A percentile compares a stretch with the other conserved stretches of the same genome.
phyloP scores from a whole-genome alignment of 2,797 vertebrate species.

The Okamejei kenojei region DNA sequence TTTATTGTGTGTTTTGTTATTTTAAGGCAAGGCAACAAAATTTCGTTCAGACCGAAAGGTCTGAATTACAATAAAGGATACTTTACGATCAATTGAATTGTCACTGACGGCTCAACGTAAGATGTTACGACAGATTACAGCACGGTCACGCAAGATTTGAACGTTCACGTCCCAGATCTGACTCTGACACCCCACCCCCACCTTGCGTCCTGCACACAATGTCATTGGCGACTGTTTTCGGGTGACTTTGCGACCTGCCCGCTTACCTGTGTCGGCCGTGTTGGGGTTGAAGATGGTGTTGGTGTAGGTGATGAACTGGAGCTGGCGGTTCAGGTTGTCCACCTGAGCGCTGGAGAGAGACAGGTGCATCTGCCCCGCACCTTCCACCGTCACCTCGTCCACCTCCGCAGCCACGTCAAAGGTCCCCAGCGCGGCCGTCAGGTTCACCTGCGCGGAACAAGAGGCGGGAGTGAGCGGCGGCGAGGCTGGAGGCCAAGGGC shows the following conservation, averaged over 20 bases:
- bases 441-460: conserved; percentile 59
- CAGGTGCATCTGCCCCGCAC: conserved; percentile 62
- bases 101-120: not conserved
- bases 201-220: not conserved
- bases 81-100: too few relatives aligned
- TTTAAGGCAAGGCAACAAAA: too few relatives aligned
- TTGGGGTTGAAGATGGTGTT: conserved; percentile 74
- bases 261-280: conserved; percentile 73
- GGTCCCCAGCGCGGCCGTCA: conserved; percentile 68
- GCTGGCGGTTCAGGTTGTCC: conserved; percentile 71
- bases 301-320: conserved; percentile 79
- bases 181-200: too few relatives aligned
- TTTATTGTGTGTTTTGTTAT: too few relatives aligned
- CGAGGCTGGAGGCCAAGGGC: too few relatives aligned
- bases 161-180: not conserved
- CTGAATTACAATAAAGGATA: too few relatives aligned
- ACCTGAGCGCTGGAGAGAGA: conserved; percentile 57
- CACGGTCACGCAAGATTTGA: not conserved
- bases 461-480: too few relatives aligned
- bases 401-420: conserved; percentile 74
- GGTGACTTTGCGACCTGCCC: not conserved
- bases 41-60: too few relatives aligned
- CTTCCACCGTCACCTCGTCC: conserved; percentile 57
- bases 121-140: not conserved
- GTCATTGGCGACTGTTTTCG: not conserved